Evolutionary conservation across 2,888 invertebrate genomes (phyloP).

Genomic region (Phalangium opilio): DNA sequence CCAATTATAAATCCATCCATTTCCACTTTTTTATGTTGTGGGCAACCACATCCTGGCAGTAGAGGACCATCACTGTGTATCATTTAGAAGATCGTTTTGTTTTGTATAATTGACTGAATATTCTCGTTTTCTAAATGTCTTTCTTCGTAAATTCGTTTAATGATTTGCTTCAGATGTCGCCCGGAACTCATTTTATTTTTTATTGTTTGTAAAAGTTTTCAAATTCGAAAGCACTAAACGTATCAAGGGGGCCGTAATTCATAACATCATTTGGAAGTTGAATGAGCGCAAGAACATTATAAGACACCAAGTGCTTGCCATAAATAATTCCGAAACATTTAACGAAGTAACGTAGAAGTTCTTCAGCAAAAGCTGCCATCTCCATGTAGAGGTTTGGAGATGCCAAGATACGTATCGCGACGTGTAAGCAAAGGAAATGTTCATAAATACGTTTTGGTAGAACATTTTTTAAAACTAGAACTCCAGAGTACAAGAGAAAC

Average conservation of each 20-base stretch:
- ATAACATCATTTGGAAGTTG: slow-evolving; percentile 22
- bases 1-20: neutral
- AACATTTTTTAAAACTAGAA: slow-evolving; percentile 18
- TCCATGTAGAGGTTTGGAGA: no score
- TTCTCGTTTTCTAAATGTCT: neutral
- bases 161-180: neutral
- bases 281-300: slow-evolving; percentile 24
- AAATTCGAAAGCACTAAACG: slow-evolving; percentile 20
- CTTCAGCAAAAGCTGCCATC: no score
- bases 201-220: slow-evolving; percentile 20
- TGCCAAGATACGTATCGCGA: slow-evolving; percentile 19
- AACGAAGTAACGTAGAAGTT: slow-evolving; percentile 17
- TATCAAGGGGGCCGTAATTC: slow-evolving; percentile 18
- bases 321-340: slow-evolving; percentile 16
- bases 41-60: neutral
- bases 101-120: neutral
- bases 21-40: neutral
- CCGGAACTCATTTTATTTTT: slow-evolving; percentile 12
- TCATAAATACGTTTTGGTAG: slow-evolving; percentile 15
- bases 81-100: neutral
- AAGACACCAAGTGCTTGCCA: slow-evolving; percentile 19
- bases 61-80: neutral
- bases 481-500: slow-evolving; percentile 23
- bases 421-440: slow-evolving; percentile 19
- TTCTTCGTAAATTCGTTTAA: neutral